phyloP scores from a whole-genome alignment of 2,113 vertebrate species.

The Lagopus leucura region DNA sequence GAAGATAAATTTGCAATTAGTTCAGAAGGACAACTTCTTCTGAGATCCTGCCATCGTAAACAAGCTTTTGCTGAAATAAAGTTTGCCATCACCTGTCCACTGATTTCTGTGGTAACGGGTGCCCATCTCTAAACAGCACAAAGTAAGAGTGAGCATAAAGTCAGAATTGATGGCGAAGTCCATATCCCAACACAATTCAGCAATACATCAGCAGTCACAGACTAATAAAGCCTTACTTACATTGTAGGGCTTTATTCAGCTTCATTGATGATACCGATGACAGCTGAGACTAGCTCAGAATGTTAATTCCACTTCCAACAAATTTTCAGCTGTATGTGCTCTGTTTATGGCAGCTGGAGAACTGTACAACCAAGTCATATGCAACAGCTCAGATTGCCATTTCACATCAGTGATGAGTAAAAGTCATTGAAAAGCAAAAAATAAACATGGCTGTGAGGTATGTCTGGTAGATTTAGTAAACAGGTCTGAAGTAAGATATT shows the following conservation, averaged over 20 bases:
- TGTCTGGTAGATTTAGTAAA: not conserved
- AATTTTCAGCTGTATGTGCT: not conserved
- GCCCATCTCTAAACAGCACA: not conserved
- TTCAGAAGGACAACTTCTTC: not conserved
- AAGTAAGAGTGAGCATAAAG: not conserved
- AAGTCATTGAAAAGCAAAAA: not conserved
- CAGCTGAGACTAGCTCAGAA: not conserved
- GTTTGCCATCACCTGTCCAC: not conserved
- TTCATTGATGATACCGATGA: not conserved
- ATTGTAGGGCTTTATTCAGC: not conserved
- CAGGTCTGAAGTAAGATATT: not conserved
- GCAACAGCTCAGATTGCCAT: not conserved
- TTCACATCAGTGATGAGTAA: not conserved
- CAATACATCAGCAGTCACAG: not conserved
- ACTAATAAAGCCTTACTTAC: not conserved
- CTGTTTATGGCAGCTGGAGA: not conserved
- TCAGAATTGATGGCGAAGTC: not conserved
- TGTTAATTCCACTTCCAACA: not conserved
- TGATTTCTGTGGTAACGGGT: not conserved
- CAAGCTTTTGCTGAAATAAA: not conserved
- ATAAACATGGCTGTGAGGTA: not conserved
- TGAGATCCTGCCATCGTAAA: not conserved
- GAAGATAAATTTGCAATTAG: not conserved
- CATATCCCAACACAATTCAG: not conserved
- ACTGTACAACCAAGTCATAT: not conserved